phyloP scores from a whole-genome alignment of 2,113 vertebrate genomes.

The Carassius carassius region DNA sequence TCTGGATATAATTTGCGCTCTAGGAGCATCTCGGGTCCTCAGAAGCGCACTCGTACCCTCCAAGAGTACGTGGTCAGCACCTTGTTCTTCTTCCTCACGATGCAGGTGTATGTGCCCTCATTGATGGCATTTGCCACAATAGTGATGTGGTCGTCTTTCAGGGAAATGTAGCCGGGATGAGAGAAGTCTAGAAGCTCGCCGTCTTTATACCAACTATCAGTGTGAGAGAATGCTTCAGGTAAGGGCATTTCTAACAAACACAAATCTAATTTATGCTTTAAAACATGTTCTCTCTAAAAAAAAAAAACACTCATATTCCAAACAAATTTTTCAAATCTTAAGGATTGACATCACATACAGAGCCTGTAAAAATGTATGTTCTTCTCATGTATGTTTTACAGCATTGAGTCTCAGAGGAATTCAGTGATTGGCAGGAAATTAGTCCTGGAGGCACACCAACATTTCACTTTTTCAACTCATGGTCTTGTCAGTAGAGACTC shows the following conservation, averaged over 20 bases:
- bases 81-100: slow-evolving; percentile 87
- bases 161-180: slow-evolving; percentile 88
- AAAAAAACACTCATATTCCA: not conserved
- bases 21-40: slow-evolving; percentile 44
- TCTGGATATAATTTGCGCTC: not conserved
- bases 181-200: slow-evolving; percentile 91
- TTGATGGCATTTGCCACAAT: slow-evolving; percentile 96
- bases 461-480: not conserved
- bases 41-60: slow-evolving; percentile 86
- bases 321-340: not conserved
- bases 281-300: not conserved
- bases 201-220: slow-evolving; percentile 94
- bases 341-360: not conserved
- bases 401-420: not conserved
- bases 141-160: slow-evolving; percentile 89
- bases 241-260: slow-evolving; percentile 25
- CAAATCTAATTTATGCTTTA: not conserved
- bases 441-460: not conserved
- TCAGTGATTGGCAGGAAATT: not conserved
- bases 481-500: not conserved
- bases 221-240: slow-evolving; percentile 19
- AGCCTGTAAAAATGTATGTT: not conserved
- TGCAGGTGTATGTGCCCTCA: slow-evolving; percentile 92
- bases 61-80: slow-evolving; percentile 93
- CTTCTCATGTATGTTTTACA: not conserved